A percentile compares a stretch with the other conserved stretches of the same genome.
Evolutionary conservation across 2,797 vertebrate species (phyloP).

Genomic region (Podarcis siculus): DNA sequence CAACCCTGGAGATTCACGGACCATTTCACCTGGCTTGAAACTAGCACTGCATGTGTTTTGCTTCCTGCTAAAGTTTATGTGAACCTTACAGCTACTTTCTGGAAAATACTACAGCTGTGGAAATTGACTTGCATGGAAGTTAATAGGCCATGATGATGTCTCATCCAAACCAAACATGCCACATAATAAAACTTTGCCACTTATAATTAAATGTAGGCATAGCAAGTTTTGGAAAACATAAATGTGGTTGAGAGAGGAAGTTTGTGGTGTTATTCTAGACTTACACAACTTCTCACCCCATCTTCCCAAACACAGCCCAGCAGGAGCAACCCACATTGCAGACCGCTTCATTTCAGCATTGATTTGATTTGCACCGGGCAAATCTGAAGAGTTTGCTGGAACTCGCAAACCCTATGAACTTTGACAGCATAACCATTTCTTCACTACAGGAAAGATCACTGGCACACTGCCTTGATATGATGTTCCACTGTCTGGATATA

Average conservation of each 20-base stretch:
- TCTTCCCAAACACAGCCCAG: neutral
- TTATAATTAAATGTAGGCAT: neutral
- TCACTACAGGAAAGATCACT: slow-evolving; percentile 5
- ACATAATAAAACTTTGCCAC: neutral
- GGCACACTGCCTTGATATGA: neutral
- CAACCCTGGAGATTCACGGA: neutral
- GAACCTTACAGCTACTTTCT: neutral
- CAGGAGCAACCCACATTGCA: neutral
- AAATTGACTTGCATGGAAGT: neutral
- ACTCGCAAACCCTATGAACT: neutral
- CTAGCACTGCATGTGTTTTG: neutral
- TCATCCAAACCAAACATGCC: neutral
- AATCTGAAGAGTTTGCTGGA: neutral
- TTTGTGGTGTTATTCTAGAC: neutral
- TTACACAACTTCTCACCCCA: neutral
- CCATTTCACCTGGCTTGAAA: slow-evolving; percentile 11
- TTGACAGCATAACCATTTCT: neutral
- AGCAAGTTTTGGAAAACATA: neutral
- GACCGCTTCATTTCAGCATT: neutral
- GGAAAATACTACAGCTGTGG: neutral
- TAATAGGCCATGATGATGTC: neutral
- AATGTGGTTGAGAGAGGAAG: neutral
- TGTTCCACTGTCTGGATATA: neutral
- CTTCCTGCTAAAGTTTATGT: neutral
- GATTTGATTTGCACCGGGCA: neutral